A percentile compares a stretch with the other conserved stretches of the same genome.
Conservation (phyloP, 2,113 vertebrate species). For the Chaenocephalus aceratus region DNA sequence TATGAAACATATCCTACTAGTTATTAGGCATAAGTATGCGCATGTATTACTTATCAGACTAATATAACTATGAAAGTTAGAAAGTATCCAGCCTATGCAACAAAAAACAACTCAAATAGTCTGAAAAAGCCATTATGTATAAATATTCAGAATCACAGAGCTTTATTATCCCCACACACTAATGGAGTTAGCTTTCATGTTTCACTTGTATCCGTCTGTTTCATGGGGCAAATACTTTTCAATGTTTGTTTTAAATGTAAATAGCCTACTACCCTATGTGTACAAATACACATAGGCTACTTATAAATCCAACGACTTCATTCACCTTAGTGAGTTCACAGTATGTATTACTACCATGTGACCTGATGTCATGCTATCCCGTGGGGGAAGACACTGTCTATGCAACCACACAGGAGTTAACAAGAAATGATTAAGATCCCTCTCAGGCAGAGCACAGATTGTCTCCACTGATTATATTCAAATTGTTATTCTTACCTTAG, state of each 20-base stretch:
- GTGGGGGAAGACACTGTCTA: constrained; percentile 5
- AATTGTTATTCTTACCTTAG: constrained; percentile 56
- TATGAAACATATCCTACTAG: neutral
- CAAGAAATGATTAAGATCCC: constrained; percentile 1
- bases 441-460: neutral
- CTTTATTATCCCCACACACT: neutral
- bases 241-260: too few relatives aligned
- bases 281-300: too few relatives aligned
- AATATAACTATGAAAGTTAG: neutral
- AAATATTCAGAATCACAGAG: neutral
- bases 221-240: neutral
- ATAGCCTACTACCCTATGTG: too few relatives aligned
- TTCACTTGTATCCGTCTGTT: neutral
- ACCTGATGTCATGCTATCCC: constrained; percentile 1
- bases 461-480: constrained; percentile 1
- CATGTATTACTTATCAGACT: neutral
- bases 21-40: too few relatives aligned
- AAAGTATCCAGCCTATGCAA: neutral
- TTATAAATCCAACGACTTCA: neutral
- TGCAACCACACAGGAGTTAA: constrained; percentile 15
- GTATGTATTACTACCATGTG: constrained; percentile 11
- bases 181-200: neutral
- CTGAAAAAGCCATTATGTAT: neutral
- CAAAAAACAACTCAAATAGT: too few relatives aligned
- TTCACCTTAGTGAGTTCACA: constrained; percentile 4